These are phyloP conservation scores for Zelleria hepariella DNA, from an alignment of 2,888 invertebrate species.

Conservation along the genomic window DNA sequence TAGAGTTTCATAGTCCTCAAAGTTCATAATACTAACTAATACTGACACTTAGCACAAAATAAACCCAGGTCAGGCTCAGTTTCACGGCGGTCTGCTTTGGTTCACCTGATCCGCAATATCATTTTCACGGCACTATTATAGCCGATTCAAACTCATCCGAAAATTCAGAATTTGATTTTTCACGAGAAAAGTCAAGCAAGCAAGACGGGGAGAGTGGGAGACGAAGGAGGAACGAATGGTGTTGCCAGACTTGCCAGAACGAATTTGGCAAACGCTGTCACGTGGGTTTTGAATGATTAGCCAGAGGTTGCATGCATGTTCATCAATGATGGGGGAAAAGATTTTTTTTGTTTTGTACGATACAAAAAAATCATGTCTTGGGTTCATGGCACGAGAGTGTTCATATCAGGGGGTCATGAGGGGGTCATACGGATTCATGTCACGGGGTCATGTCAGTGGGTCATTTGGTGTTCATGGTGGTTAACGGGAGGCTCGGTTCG, in stretches of 20 bases:
- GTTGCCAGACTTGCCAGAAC: neutral
- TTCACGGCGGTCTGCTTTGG: conserved; percentile 11
- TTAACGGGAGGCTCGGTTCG: too few relatives aligned
- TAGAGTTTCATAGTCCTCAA: conserved; percentile 95
- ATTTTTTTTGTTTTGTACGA: too few relatives aligned
- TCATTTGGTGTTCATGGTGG: too few relatives aligned
- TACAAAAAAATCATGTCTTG: too few relatives aligned
- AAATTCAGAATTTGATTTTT: conserved; percentile 10
- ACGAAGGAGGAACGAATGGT: neutral
- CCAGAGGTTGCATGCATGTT: too few relatives aligned
- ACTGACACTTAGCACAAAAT: conserved; percentile 60
- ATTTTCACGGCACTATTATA: conserved; percentile 59
- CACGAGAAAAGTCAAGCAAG: neutral
- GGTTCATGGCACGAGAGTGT: too few relatives aligned
- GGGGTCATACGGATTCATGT: too few relatives aligned
- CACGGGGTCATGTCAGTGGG: too few relatives aligned
- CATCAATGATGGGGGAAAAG: too few relatives aligned
- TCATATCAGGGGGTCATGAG: too few relatives aligned
- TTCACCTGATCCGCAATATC: conserved; percentile 62
- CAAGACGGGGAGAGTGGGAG: neutral
- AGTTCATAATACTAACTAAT: conserved; percentile 81
- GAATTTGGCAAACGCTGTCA: neutral
- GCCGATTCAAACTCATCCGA: conserved; percentile 1
- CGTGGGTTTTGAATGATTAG: too few relatives aligned
- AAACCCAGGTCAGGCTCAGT: conserved; percentile 23